Evolutionary conservation across 1,140 invertebrate species (phyloP).

Genomic region (Leptinotarsa texana): DNA sequence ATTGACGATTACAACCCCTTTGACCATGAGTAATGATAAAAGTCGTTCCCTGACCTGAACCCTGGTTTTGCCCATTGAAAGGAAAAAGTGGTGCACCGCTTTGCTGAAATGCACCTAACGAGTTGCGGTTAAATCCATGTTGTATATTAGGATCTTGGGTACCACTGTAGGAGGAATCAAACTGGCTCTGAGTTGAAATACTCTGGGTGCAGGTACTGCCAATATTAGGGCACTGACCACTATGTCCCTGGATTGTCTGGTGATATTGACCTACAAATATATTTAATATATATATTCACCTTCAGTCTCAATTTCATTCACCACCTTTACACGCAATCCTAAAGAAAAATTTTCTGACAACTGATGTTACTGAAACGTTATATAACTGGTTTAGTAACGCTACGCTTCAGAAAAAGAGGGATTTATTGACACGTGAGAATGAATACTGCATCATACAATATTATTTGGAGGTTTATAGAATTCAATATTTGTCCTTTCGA

Average conservation of each 20-base stretch:
- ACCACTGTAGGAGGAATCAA: neutral
- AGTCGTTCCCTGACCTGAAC: neutral
- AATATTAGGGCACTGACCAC: neutral
- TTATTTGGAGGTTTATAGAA: too few species aligned
- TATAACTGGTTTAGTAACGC: too few species aligned
- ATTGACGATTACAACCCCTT: constrained; percentile 17
- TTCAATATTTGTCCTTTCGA: too few species aligned
- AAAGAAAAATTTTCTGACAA: too few species aligned
- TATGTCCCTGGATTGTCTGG: neutral
- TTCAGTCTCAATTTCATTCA: too few species aligned
- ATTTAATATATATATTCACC: too few species aligned
- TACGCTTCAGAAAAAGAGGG: too few species aligned
- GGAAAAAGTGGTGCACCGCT: neutral
- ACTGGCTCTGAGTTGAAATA: neutral
- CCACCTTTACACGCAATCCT: too few species aligned
- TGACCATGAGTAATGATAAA: neutral
- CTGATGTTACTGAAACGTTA: too few species aligned
- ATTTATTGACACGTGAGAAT: too few species aligned
- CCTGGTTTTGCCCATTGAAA: neutral
- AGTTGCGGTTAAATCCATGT: neutral
- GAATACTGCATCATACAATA: too few species aligned
- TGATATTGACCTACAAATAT: neutral
- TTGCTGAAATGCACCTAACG: neutral
- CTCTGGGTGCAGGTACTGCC: neutral
- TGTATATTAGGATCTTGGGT: too few species aligned